Base-by-base conservation (phyloP, 2,888 invertebrate species). In the Dorcus parallelipipedus region DNA sequence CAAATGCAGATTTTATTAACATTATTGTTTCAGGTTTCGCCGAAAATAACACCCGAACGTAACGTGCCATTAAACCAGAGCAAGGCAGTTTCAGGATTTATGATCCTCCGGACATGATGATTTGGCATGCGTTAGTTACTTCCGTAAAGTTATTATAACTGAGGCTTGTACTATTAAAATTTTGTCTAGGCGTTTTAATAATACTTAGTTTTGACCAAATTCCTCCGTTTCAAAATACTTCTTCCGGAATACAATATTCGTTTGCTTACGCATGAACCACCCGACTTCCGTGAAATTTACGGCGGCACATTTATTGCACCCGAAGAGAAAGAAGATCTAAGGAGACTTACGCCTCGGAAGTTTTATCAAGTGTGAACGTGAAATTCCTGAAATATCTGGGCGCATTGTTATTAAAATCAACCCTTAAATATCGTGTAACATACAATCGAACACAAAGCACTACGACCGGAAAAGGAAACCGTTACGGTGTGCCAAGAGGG, bases 321-420 rank as follows among this genome's bases (percentile, higher is more conserved):
- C 26, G 26, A 33, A 7, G 7, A 33, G 7, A 7, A 33, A 33
- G 26, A 33, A 33, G 26, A 33, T 33, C 26, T 33, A 33, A 45
- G 23, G 14, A 45, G 9, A 20, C 3, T 10, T 23, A 20, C n/a
- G 45, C 14, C 45, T 9, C 23, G 17, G 9, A 23, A 49, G 42
- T 42, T 55, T 55, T 55, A 55, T 55, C 49, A 55, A 40, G 55
- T 55, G 55, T 55, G 42, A 55, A 55, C 41, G 17, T 38, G 9
- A 49, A 51, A 43, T 51, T 23, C 51, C 42, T 45, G 39, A 51
- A 38, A 38, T 54, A 49, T 54, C 40, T 17, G n/a, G 23, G n/a
- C 7, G 42, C 51, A 50, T 56, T 56, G 56, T 56, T 56, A 56
- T 56, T 56, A 51, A 56, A 56, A 56, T 56, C 45, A 33, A 56